Evolutionary conservation across 2,797 vertebrate species (phyloP), one percentile per base, ranked within the genome.

Genomic region (Rallus crepitans): DNA sequence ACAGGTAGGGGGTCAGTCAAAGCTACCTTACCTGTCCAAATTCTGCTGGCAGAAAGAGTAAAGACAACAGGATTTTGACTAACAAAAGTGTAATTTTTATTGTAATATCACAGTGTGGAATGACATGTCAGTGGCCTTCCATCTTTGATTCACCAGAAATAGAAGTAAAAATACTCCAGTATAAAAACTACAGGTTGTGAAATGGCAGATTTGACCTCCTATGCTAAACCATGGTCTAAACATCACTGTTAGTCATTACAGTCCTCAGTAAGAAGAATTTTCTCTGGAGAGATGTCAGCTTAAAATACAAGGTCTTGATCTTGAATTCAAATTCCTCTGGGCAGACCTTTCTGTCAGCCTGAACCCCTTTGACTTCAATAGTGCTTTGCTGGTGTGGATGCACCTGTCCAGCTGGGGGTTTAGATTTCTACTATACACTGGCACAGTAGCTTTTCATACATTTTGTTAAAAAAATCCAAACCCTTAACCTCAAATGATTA

Each of bases 241-340:
- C 50, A 61, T 0, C 6, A 20, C 15, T 18, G 3, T 47, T 78
- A 75, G 31, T 57, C 50, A 42, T 80, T 61, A 48, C 0, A 13
- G 17, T 76, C 31, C 68, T 73, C 27, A 48, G 50, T 25, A 77
- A 77, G 82, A 79, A 10, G 20, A 73, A 8, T 60, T 79, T 82
- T 82, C 37, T 84, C 39, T 37, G 10, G 45, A 79, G 77, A 75
- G 6, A 28, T 57, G 30, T 79, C 48, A 80, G 17, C 18, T 65
- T 82, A 80, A 90, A 94, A 89, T 30, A 42, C 17, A 70, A 64
- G 53, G 63, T 93, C 80, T 88, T 93, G 76, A 76, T 69, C 80
- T 92, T 80, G 84, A 72, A 53, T 93, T 94, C 0, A 0, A 53
- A 64, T 79, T 55, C 70, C 33, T 79, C 24, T 59, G 45, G 73